Percentiles rank a stretch among this genome's conserved stretches.
These are phyloP conservation scores for Tiaroga cobitis DNA, from an alignment of 2,797 vertebrate genomes.

Conservation along the genomic window DNA sequence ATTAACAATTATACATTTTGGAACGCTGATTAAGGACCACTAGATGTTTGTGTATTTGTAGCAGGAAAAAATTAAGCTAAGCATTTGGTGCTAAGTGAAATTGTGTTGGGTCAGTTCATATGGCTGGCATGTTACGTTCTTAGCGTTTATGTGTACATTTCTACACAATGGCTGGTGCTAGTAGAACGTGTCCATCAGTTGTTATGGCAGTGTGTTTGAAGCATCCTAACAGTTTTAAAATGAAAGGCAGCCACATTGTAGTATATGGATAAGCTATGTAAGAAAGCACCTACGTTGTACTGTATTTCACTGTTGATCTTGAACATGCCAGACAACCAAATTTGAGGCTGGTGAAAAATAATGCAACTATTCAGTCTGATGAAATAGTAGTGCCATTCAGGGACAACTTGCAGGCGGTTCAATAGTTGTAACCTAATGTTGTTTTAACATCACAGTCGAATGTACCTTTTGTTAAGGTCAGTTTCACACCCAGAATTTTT, in stretches of 20 bases:
- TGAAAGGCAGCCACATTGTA: constrained; percentile 55
- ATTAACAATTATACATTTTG: constrained; percentile 52
- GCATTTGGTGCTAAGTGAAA: constrained; percentile 39
- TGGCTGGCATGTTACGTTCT: constrained; percentile 44
- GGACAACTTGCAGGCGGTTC: constrained; percentile 27
- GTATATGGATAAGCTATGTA: constrained; percentile 54
- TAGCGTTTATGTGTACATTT: constrained; percentile 56
- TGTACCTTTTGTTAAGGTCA: constrained; percentile 30
- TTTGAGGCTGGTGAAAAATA: constrained; percentile 39
- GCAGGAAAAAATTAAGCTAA: constrained; percentile 33
- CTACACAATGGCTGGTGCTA: constrained; percentile 59
- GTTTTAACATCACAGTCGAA: constrained; percentile 44
- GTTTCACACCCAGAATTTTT: constrained; percentile 25
- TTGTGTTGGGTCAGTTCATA: constrained; percentile 46
- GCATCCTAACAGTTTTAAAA: constrained; percentile 49
- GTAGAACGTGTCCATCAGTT: constrained; percentile 45
- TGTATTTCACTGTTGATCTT: constrained; percentile 74
- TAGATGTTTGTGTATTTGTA: constrained; percentile 58
- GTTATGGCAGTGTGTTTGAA: constrained; percentile 55
- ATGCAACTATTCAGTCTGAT: constrained; percentile 43
- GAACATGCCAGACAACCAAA: constrained; percentile 65
- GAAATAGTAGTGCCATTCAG: constrained; percentile 51
- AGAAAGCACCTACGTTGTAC: constrained; percentile 60
- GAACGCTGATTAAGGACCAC: constrained; percentile 62
- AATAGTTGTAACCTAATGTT: constrained; percentile 17